These are phyloP conservation scores for Esox lucius DNA, from an alignment of 2,797 vertebrate genomes.

Conservation along the genomic window DNA sequence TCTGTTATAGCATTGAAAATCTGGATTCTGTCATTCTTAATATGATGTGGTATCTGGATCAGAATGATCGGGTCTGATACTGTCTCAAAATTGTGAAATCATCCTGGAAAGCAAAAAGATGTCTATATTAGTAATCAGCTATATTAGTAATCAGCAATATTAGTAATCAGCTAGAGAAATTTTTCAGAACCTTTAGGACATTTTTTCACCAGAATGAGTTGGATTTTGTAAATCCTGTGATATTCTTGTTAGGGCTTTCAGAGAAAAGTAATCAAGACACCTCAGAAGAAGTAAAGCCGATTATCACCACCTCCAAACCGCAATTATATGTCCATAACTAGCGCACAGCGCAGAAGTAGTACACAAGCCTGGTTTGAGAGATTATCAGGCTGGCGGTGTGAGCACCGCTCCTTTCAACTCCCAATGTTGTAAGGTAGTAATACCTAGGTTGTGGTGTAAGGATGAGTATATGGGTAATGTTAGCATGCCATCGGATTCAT, in stretches of 20 bases:
- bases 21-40: too few relatives aligned
- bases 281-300: constrained; percentile 49
- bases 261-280: constrained; percentile 48
- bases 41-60: too few relatives aligned
- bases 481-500: constrained; percentile 65
- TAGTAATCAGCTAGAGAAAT: too few relatives aligned
- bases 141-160: too few relatives aligned
- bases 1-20: too few relatives aligned
- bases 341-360: constrained; percentile 6
- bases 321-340: constrained; percentile 52
- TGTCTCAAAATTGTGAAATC: too few relatives aligned
- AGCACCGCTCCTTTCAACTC: constrained; percentile 51
- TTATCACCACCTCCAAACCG: constrained; percentile 36
- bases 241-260: constrained; percentile 29
- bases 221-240: constrained; percentile 8
- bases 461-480: constrained; percentile 22
- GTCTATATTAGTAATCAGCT: too few relatives aligned
- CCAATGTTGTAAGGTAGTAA: constrained; percentile 26
- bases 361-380: constrained; percentile 40
- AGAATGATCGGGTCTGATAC: too few relatives aligned
- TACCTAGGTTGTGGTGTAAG: constrained; percentile 28
- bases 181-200: too few relatives aligned
- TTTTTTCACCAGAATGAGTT: constrained; percentile 18
- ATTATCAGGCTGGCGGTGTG: constrained; percentile 22
- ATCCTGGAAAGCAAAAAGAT: too few relatives aligned